Base-by-base conservation (phyloP, 2,888 invertebrate species). In the Macrosiphum euphorbiae region DNA sequence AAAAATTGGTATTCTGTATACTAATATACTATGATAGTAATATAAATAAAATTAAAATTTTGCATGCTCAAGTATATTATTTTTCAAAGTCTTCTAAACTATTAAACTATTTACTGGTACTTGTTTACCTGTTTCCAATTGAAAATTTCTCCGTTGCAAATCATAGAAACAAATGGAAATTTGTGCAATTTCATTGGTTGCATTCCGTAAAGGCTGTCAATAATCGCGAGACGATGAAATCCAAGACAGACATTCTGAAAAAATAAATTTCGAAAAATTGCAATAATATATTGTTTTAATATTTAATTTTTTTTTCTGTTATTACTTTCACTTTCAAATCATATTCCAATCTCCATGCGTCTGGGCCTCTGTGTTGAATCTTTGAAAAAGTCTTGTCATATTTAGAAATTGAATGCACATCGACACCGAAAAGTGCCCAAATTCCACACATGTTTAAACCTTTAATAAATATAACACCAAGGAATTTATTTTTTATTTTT, bases 141-240 rank as follows among this genome's bases (percentile, higher is more conserved):
- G 96, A 98, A 98, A 95, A 98, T 97, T 96, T 98, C 98, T 89
- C 98, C 98, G 95, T 98, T 98, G 96, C 98, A 98, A 90, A 97
- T 96, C 88, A 98, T 96, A 95, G 97, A 96, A 92, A 97, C 96
- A 94, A 97, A 96, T 10, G 98, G 97, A 95, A 97, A 97, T 95
- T 96, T 96, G 95, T 97, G 97, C 24, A 97, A 96, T 94, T 97
- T 97, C 97, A 98, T 97, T 0, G 98, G 98, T 95, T 98, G 98
- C 97, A 98, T 98, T 90, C 98, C 98, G 95, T 97, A 97, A 0
- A 97, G 96, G 86, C 97, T 96, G 95, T 97, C 97, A 11, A 98
- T 97, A 95, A 98, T 98, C 35, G 97, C 96, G 87, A 98, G 96
- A 95, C 98, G 96, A 95, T 97, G 97, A 95, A 98, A 98, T 47